Conservation (phyloP, 2,797 vertebrate species). For the Sternarchorhynchus goeldii region DNA sequence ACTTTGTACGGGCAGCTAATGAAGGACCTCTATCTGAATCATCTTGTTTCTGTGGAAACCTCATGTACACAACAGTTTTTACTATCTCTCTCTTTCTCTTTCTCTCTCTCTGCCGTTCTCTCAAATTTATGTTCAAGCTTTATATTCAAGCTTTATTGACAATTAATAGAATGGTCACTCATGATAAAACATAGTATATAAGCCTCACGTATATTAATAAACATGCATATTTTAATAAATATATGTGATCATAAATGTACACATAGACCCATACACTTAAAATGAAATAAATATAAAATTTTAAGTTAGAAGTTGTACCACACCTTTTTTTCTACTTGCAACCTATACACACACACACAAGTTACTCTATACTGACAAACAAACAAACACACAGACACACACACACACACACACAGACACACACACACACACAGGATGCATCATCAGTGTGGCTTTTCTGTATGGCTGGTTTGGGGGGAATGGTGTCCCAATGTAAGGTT, state of each 20-base stretch:
- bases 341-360: not conserved
- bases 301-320: too few relatives aligned
- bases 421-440: conserved; percentile 34
- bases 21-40: too few relatives aligned
- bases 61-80: not conserved
- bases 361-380: not conserved
- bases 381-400: conserved; percentile 9
- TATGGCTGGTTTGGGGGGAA: conserved; percentile 57
- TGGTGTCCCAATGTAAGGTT: conserved; percentile 68
- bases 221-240: too few relatives aligned
- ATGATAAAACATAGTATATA: too few relatives aligned
- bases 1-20: too few relatives aligned
- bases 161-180: too few relatives aligned
- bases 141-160: too few relatives aligned
- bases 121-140: not conserved
- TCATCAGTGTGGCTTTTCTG: conserved; percentile 52
- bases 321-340: not conserved
- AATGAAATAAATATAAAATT: too few relatives aligned
- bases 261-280: too few relatives aligned
- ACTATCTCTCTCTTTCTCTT: not conserved
- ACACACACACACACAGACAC: conserved; percentile 20
- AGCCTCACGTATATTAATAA: too few relatives aligned
- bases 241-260: too few relatives aligned
- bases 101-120: not conserved
- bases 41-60: too few relatives aligned